A percentile compares a stretch with the other conserved stretches of the same genome.
phyloP scores from a whole-genome alignment of 2,888 invertebrate genomes.

The Trissolcus japonicus region DNA sequence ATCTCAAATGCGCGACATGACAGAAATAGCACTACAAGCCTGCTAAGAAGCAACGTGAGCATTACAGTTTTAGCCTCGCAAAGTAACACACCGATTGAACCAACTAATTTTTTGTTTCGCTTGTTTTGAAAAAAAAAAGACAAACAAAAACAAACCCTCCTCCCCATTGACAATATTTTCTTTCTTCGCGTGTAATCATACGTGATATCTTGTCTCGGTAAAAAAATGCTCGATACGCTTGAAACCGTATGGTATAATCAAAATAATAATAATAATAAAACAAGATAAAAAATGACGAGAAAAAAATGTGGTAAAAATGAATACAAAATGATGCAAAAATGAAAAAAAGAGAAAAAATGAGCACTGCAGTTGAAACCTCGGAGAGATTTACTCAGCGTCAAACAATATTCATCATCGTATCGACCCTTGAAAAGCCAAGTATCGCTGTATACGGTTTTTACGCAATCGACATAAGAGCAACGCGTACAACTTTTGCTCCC shows the following conservation, averaged over 20 bases:
- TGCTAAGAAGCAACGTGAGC: constrained; percentile 19
- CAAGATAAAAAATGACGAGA: background rate
- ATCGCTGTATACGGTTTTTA: constrained; percentile 24
- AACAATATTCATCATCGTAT: constrained; percentile 36
- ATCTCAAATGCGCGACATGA: constrained; percentile 54
- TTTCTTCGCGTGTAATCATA: too few relatives aligned
- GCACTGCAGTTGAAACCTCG: constrained; percentile 3
- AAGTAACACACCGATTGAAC: background rate
- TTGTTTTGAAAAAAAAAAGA: background rate
- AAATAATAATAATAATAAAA: too few relatives aligned
- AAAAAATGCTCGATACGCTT: too few relatives aligned
- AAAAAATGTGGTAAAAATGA: background rate
- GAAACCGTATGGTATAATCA: too few relatives aligned
- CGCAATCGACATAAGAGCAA: constrained; percentile 16
- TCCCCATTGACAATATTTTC: too few relatives aligned
- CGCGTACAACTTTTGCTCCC: constrained; percentile 29
- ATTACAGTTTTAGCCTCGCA: constrained; percentile 1
- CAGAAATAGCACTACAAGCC: constrained; percentile 50
- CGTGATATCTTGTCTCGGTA: too few relatives aligned
- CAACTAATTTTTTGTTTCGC: too few relatives aligned
- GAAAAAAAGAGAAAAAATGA: background rate
- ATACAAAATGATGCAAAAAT: background rate
- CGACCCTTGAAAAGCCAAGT: constrained; percentile 22
- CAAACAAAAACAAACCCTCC: background rate
- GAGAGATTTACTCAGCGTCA: constrained; percentile 22